Conservation (phyloP, 2,797 vertebrate species). For the Cirrhinus mrigala region DNA sequence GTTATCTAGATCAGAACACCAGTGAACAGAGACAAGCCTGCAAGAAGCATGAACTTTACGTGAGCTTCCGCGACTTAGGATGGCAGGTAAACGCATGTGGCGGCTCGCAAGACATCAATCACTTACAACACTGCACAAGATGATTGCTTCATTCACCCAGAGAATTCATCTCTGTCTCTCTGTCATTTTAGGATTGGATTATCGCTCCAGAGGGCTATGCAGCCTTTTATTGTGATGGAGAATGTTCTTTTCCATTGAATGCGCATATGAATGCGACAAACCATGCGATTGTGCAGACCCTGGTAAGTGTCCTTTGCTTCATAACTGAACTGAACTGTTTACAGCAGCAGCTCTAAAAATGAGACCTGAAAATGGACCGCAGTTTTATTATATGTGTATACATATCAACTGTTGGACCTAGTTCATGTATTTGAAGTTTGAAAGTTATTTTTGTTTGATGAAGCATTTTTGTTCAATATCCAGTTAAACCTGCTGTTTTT, state of each 20-base stretch:
- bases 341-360: not conserved
- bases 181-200: constrained; percentile 91
- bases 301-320: constrained; percentile 80
- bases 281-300: constrained; percentile 98
- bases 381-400: not conserved
- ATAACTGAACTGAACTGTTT: not conserved
- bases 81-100: constrained; percentile 87
- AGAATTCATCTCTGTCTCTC: constrained; percentile 15
- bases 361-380: not conserved
- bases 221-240: constrained; percentile 98
- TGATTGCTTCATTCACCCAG: not conserved
- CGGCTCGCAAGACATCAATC: constrained; percentile 1
- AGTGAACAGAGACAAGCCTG: constrained; percentile 99
- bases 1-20: constrained; percentile 89
- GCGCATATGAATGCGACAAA: constrained; percentile 99
- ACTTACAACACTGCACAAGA: not conserved
- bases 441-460: not conserved
- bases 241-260: constrained; percentile 98
- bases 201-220: constrained; percentile 98
- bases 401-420: too few relatives aligned
- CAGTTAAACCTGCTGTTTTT: too few relatives aligned
- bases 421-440: not conserved
- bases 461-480: not conserved
- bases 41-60: constrained; percentile 99
- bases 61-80: constrained; percentile 97